Evolutionary conservation across 2,113 vertebrate genomes (phyloP).

Genomic region (Bos taurus): ARS-UCD2.0 NC_037331.1:106421501-106422000

Average conservation of each 20-base stretch:
- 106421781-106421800: conserved; percentile 49
- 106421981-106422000: conserved; percentile 51
- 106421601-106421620: background rate
- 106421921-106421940: conserved; percentile 32
- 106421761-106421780: conserved; percentile 39
- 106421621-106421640: background rate
- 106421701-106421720: conserved; percentile 43
- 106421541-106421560: background rate
- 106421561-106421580: background rate
- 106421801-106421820: background rate
- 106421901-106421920: conserved; percentile 49
- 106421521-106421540: background rate
- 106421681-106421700: conserved; percentile 26
- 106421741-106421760: conserved; percentile 13
- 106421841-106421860: conserved; percentile 63
- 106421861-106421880: conserved; percentile 56
- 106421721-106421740: background rate
- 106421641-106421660: background rate
- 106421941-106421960: conserved; percentile 19
- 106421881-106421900: conserved; percentile 38
- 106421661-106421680: background rate
- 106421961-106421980: conserved; percentile 59
- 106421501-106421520: background rate
- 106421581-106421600: background rate
- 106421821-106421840: conserved; percentile 46